Base-by-base conservation (phyloP, 2,888 invertebrate species). In the Nymphalis c-album region DNA sequence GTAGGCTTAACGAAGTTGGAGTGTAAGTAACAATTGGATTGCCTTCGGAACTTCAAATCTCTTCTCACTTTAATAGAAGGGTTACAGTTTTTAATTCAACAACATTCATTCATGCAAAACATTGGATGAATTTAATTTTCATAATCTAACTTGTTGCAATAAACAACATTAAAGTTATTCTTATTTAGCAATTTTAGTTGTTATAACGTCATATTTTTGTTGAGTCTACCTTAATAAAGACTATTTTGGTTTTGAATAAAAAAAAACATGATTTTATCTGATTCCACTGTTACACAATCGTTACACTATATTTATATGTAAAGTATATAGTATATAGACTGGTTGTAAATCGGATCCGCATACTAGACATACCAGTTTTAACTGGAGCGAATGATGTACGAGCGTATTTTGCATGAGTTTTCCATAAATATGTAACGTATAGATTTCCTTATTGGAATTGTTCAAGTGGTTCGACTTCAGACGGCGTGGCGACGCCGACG, bases 401-500 rank as follows among this genome's bases (percentile, higher is more conserved):
- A 60, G 66, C 47, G 70, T 72, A 66, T 73, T 83, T 79, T 78
- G 78, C 80, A 82, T 82, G 71, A 76, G 76, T 78, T 82, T 76
- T 75, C 76, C 76, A 78, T 80, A 78, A 77, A 76, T 71, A 76
- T 75, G 70, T 71, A 63, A 77, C 73, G 80, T 77, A 77, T 73
- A 74, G 68, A 71, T 75, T 71, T 76, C 76, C 75, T 73, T 76
- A 76, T 77, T 77, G 73, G 77, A 77, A 65, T 68, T 57, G 75
- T 71, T 68, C 73, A 76, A 83, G 82, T 79, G 75, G 84, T 84
- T 85, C 77, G 77, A 85, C 84, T 86, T 85, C 85, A 90, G 90
- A 88, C 88, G 72, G 86, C 82, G 72, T 81, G 88, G 89, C 88
- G 87, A 74, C 83, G 69, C 67, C 67, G 72, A 72, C 74, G 75